Percentiles rank a stretch among this genome's conserved stretches.
phyloP scores from a whole-genome alignment of 2,888 invertebrate genomes.

The Drosophila picticornis region DNA sequence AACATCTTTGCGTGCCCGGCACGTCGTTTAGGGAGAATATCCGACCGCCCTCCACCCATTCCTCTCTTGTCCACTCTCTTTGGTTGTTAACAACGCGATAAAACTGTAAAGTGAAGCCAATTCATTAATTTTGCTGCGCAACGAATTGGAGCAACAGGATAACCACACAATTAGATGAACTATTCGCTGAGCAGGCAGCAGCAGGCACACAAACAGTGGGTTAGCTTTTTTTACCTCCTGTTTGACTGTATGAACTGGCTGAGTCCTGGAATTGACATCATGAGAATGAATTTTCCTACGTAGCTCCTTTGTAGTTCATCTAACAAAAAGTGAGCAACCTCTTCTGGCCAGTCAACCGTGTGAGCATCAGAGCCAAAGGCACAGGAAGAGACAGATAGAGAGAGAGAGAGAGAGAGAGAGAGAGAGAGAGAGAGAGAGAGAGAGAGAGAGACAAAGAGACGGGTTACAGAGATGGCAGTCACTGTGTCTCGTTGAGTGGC shows the following conservation, averaged over 20 bases:
- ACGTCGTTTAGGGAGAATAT: not conserved
- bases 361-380: conserved; percentile 26
- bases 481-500: conserved; percentile 52
- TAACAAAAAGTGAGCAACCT: conserved; percentile 48
- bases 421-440: too few relatives aligned
- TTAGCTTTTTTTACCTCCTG: conserved; percentile 19
- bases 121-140: conserved; percentile 52
- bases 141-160: conserved; percentile 45
- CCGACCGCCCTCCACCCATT: not conserved
- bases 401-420: too few relatives aligned
- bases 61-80: conserved; percentile 2
- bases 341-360: conserved; percentile 54
- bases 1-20: conserved; percentile 31
- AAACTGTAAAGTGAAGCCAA: conserved; percentile 56
- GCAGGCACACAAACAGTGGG: conserved; percentile 9
- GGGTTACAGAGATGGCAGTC: conserved; percentile 21
- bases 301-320: conserved; percentile 36
- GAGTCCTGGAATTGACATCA: conserved; percentile 33
- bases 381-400: not conserved
- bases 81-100: conserved; percentile 41
- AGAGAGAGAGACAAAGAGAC: not conserved
- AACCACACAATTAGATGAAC: conserved; percentile 51
- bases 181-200: conserved; percentile 3
- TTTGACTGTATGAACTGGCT: conserved; percentile 3
- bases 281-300: conserved; percentile 10